Evolutionary conservation across 2,113 vertebrate species (phyloP).

Genomic region (Xenopus tropicalis): UCB_Xtro_10.0 CM004443.2:154059001-154059500

Average conservation of each 20-base stretch:
- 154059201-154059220: not conserved
- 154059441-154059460: constrained; percentile 7
- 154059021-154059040: not conserved
- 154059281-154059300: not conserved
- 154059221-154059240: constrained; percentile 4
- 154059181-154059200: constrained; percentile 21
- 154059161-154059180: constrained; percentile 25
- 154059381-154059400: constrained; percentile 26
- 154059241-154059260: not conserved
- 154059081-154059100: constrained; percentile 28
- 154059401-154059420: constrained; percentile 20
- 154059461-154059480: constrained; percentile 10
- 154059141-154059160: constrained; percentile 42
- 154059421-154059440: constrained; percentile 13
- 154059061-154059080: not conserved
- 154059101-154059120: constrained; percentile 40
- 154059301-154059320: constrained; percentile 32
- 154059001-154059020: not conserved
- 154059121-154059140: constrained; percentile 38
- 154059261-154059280: not conserved
- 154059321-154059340: constrained; percentile 45
- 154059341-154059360: constrained; percentile 46
- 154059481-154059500: not conserved
- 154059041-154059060: not conserved
- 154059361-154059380: constrained; percentile 46